phyloP scores from a whole-genome alignment of 2,113 vertebrate genomes.

The Dryoscopus gambensis region DNA sequence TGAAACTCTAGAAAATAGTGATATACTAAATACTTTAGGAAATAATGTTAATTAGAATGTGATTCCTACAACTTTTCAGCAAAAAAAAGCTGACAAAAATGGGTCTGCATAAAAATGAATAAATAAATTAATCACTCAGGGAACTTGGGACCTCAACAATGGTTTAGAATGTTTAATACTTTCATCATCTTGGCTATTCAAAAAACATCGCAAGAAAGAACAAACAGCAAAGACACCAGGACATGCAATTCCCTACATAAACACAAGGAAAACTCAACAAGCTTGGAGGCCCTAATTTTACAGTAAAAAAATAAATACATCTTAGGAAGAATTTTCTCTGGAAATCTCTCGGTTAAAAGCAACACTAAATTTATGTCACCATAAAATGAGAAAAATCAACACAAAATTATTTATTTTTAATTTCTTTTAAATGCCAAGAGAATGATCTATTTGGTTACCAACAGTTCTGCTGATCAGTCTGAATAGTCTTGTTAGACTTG shows the following conservation, averaged over 20 bases:
- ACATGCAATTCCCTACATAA: background rate
- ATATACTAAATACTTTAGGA: background rate
- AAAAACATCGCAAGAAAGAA: background rate
- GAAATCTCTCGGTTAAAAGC: constrained; percentile 29
- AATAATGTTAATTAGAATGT: background rate
- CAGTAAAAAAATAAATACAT: background rate
- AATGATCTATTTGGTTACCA: background rate
- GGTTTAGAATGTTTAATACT: background rate
- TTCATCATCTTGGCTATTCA: background rate
- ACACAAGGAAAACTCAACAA: background rate
- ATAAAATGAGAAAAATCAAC: constrained; percentile 2
- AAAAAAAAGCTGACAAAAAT: background rate
- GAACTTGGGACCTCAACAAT: background rate
- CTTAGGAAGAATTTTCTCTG: background rate
- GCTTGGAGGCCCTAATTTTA: background rate
- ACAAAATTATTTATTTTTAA: background rate
- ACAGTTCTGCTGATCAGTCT: background rate
- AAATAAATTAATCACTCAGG: background rate
- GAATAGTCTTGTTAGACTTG: background rate
- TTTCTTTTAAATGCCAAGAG: constrained; percentile 10
- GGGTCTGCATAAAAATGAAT: background rate
- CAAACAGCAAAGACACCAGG: background rate
- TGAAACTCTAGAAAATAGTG: background rate
- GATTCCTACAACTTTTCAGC: background rate
- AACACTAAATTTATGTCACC: background rate